These are phyloP conservation scores for Drosophila orena DNA, from an alignment of 1,140 invertebrate species.

Conservation along the genomic window DNA sequence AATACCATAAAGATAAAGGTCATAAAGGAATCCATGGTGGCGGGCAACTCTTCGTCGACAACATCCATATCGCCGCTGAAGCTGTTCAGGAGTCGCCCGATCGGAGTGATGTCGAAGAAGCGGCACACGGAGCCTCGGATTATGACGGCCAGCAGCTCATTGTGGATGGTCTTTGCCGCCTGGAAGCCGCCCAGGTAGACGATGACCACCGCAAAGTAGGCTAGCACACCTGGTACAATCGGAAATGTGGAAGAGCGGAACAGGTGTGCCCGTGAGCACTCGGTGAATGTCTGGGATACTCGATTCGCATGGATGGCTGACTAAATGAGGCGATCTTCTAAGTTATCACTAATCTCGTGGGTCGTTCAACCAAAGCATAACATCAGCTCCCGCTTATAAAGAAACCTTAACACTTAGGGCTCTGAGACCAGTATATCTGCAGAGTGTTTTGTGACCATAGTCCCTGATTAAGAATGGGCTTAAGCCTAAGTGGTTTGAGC, in stretches of 20 bases:
- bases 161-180: slow-evolving; percentile 89
- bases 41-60: slow-evolving; percentile 91
- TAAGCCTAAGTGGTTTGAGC: slow-evolving; percentile 11
- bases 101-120: slow-evolving; percentile 95
- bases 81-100: slow-evolving; percentile 93
- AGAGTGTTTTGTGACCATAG: slow-evolving; percentile 41
- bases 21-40: slow-evolving; percentile 89
- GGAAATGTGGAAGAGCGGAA: slow-evolving; percentile 34
- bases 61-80: slow-evolving; percentile 94
- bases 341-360: slow-evolving; percentile 23
- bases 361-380: slow-evolving; percentile 16
- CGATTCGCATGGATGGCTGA: slow-evolving; percentile 3
- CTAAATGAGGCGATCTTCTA: slow-evolving; percentile 38
- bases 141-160: slow-evolving; percentile 88
- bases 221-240: slow-evolving; percentile 87
- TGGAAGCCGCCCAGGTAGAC: slow-evolving; percentile 89
- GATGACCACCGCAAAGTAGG: slow-evolving; percentile 89
- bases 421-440: slow-evolving; percentile 52
- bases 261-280: slow-evolving; percentile 12
- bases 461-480: slow-evolving; percentile 23
- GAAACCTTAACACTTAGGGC: slow-evolving; percentile 27
- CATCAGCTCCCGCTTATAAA: slow-evolving; percentile 18
- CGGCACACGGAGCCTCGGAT: slow-evolving; percentile 89
- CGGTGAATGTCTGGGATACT: slow-evolving; percentile 3
- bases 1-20: slow-evolving; percentile 90